phyloP scores from a whole-genome alignment of 2,888 invertebrate species.

The Nipponacmea schrenckii region DNA sequence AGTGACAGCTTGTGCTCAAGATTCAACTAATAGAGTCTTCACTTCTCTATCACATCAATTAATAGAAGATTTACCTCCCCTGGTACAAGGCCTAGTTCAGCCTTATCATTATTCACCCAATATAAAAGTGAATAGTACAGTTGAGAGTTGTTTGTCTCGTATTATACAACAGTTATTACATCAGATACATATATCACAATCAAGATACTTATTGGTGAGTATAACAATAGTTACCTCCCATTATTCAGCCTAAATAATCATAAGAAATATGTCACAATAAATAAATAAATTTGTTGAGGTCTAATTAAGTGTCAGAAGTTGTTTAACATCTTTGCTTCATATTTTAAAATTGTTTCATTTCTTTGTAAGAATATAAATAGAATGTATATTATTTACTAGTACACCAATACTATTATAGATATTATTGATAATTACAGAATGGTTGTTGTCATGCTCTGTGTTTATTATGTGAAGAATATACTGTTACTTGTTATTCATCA shows the following conservation, averaged over 20 bases:
- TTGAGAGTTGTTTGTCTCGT: slow-evolving; percentile 73
- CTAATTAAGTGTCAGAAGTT: no score
- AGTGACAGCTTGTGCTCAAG: slow-evolving; percentile 71
- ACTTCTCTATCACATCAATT: slow-evolving; percentile 61
- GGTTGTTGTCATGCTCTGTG: slow-evolving; percentile 79
- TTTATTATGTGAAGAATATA: slow-evolving; percentile 75
- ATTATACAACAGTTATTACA: slow-evolving; percentile 72
- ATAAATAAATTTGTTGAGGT: neutral
- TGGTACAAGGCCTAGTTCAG: slow-evolving; percentile 71
- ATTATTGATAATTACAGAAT: slow-evolving; percentile 67
- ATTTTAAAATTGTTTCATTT: neutral
- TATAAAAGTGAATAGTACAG: slow-evolving; percentile 35
- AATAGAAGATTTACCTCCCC: slow-evolving; percentile 67
- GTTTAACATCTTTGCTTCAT: neutral
- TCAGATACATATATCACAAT: slow-evolving; percentile 74
- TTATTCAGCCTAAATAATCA: neutral
- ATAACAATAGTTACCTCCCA: neutral
- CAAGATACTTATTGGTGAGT: slow-evolving; percentile 78
- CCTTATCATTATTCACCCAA: slow-evolving; percentile 56
- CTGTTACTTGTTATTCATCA: slow-evolving; percentile 76
- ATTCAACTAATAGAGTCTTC: slow-evolving; percentile 58
- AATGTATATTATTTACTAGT: no score
- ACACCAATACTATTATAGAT: no score
- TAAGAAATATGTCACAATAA: neutral
- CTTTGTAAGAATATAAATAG: neutral